phyloP scores from a whole-genome alignment of 2,888 invertebrate genomes.

The Lasioglossum calceatum region DNA sequence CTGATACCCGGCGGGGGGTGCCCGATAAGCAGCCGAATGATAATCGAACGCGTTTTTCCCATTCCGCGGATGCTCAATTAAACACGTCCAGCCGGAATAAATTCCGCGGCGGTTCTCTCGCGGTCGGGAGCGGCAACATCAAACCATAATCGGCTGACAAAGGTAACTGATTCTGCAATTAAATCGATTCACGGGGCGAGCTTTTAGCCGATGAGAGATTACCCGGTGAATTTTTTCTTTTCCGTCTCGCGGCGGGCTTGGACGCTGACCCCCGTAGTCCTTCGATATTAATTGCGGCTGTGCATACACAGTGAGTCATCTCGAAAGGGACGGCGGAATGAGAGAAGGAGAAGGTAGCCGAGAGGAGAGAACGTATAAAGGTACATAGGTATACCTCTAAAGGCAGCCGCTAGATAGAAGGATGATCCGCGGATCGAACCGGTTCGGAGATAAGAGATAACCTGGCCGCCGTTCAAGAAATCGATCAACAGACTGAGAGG shows the following conservation, averaged over 20 bases:
- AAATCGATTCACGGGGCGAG: conserved; percentile 31
- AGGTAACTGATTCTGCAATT: conserved; percentile 42
- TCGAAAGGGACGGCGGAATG: background rate
- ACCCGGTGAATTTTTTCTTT: background rate
- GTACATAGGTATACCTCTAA: background rate
- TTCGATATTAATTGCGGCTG: conserved; percentile 46
- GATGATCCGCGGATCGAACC: conserved; percentile 63
- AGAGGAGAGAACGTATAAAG: background rate
- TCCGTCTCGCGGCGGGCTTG: background rate
- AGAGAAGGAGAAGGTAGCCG: background rate
- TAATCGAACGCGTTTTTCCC: background rate
- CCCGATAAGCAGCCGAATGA: background rate
- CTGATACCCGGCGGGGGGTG: too few relatives aligned
- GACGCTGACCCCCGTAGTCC: conserved; percentile 36
- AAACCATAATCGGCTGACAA: conserved; percentile 26
- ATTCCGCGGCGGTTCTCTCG: background rate
- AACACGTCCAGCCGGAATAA: conserved; percentile 10
- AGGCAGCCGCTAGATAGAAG: conserved; percentile 34
- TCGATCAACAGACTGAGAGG: conserved; percentile 50
- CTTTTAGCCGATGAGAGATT: conserved; percentile 22
- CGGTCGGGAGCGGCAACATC: conserved; percentile 3
- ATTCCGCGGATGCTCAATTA: conserved; percentile 5
- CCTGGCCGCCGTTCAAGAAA: conserved; percentile 35
- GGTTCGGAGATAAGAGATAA: conserved; percentile 66
- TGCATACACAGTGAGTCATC: conserved; percentile 49